Evolutionary conservation across 1,140 invertebrate genomes (phyloP).

Genomic region (Ctenoplectra terminalis): DNA sequence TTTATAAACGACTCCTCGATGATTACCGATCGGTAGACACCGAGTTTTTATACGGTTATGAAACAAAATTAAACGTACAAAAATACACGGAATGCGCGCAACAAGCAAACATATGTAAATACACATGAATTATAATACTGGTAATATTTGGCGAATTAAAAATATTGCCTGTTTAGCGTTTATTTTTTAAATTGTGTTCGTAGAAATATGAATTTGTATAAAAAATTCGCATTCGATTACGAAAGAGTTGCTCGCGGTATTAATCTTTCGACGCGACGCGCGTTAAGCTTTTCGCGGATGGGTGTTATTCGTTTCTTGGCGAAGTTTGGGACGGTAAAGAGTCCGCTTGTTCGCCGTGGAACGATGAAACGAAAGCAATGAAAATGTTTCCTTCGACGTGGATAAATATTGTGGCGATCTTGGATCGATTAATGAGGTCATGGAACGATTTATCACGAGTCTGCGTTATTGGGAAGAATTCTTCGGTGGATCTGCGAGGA

Average conservation of each 20-base stretch:
- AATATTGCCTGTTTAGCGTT: too few relatives aligned
- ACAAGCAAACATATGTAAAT: too few relatives aligned
- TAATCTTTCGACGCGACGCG: conserved; percentile 4
- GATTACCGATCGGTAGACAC: too few relatives aligned
- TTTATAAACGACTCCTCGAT: not conserved
- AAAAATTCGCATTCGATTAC: too few relatives aligned
- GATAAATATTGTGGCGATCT: conserved; percentile 26
- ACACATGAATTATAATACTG: too few relatives aligned
- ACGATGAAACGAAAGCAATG: conserved; percentile 6
- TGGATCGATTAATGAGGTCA: not conserved
- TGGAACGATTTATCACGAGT: not conserved
- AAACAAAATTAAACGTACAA: too few relatives aligned
- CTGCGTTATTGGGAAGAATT: not conserved
- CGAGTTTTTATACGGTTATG: too few relatives aligned
- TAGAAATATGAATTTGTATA: too few relatives aligned
- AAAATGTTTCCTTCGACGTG: conserved; percentile 20
- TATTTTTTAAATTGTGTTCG: too few relatives aligned
- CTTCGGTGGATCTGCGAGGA: too few relatives aligned
- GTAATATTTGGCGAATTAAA: too few relatives aligned
- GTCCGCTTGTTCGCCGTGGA: not conserved
- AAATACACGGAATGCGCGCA: too few relatives aligned
- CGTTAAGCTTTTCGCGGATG: not conserved
- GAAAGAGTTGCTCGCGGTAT: not conserved
- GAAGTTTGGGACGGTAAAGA: not conserved
- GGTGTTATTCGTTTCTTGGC: not conserved